These are phyloP conservation scores for Altica lythri DNA, from an alignment of 2,888 invertebrate genomes.

Conservation along the genomic window DNA sequence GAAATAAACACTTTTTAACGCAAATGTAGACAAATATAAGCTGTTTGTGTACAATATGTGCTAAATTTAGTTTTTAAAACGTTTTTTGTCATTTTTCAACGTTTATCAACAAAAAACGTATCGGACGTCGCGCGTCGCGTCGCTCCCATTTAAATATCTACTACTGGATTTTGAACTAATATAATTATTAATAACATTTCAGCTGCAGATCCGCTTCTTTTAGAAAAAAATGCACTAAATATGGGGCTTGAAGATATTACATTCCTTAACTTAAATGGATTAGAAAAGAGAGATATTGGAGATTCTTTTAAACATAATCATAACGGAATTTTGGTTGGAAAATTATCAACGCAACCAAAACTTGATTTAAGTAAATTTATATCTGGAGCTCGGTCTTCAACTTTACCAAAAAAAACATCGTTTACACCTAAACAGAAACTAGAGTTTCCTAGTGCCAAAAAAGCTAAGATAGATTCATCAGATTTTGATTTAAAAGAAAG, in stretches of 20 bases:
- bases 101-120: too few relatives aligned
- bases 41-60: too few relatives aligned
- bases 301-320: too few relatives aligned
- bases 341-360: neutral
- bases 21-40: too few relatives aligned
- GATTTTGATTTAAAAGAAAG: neutral
- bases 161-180: neutral
- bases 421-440: neutral
- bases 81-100: too few relatives aligned
- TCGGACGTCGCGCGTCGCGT: too few relatives aligned
- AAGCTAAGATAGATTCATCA: neutral
- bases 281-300: too few relatives aligned
- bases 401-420: neutral
- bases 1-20: too few relatives aligned
- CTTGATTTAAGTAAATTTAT: slow-evolving; percentile 4
- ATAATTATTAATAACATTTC: slow-evolving; percentile 17
- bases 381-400: neutral
- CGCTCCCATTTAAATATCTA: too few relatives aligned
- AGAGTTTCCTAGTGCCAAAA: neutral
- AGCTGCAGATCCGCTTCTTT: slow-evolving; percentile 25
- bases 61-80: too few relatives aligned
- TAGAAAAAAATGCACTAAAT: slow-evolving; percentile 31
- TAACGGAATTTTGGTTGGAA: too few relatives aligned
- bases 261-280: too few relatives aligned
- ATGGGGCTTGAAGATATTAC: slow-evolving; percentile 20